Base-by-base conservation (phyloP, 2,888 invertebrate genomes). In the Thelaira solivaga region DNA sequence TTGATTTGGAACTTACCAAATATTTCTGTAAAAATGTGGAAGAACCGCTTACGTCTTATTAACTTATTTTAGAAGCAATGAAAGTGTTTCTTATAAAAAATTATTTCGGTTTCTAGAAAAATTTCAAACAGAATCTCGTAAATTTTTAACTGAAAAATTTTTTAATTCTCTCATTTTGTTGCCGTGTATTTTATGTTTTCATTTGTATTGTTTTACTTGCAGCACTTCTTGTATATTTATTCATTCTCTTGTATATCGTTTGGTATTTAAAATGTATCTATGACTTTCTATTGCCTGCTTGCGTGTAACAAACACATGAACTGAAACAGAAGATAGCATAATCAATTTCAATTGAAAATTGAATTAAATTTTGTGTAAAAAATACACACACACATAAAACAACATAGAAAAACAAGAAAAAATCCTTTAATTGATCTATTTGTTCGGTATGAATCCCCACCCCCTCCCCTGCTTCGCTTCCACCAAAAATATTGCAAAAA, bases 291-390 rank as follows among this genome's bases (percentile, higher is more conserved):
- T 65, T 74, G 64, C 57, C 55, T 62, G 16, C 47, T 39, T 34
- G 55, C 43, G 43, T 57, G 39, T n/a, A 65, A 73, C 55, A 43
- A 65, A 57, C 55, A 47, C 47, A 51, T 67, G 67, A 43, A 67
- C 61, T 59, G 26, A 45, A 74, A 53, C 53, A 29, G 31, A 55
- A 65, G 69, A 74, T 47, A 61, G 59, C 69, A 65, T 78, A 78
- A 78, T 78, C 78, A 78, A 78, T 78, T 78, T 78, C 74, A 71
- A 71, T 78, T 78, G 78, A 61, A 78, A 78, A 74, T 74, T 78
- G 69, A 74, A 78, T 74, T 74, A 47, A 78, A 71, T 74, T 78
- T 61, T 74, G 49, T 24, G 11, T 16, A 43, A 59, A 13, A 20
- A 22, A 43, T 36, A 20, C 31, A 26, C n/a, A 34, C 29, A 16